Conservation (phyloP, 2,113 vertebrate genomes). For the Marmota flaviventris region DNA sequence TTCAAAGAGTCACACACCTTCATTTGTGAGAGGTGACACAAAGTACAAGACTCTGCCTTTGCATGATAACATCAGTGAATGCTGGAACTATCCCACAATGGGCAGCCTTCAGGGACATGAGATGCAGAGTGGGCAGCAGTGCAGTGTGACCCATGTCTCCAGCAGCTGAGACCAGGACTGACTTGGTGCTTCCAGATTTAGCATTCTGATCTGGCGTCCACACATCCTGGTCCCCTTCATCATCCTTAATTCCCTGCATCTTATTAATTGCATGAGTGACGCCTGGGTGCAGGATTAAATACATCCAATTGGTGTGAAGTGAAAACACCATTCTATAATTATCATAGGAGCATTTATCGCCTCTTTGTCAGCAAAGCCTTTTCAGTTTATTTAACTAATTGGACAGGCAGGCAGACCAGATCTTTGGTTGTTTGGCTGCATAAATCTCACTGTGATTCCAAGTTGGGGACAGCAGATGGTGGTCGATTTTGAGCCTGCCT, state of each 20-base stretch:
- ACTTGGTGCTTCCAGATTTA: neutral
- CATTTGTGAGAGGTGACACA: neutral
- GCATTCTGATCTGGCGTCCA: neutral
- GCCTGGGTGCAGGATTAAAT: neutral
- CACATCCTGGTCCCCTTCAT: neutral
- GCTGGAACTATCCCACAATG: neutral
- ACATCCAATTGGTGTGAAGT: neutral
- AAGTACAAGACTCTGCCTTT: neutral
- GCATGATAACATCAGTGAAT: too few relatives aligned
- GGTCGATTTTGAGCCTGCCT: neutral
- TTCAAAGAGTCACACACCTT: neutral
- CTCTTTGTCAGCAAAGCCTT: conserved; percentile 4
- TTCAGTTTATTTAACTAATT: conserved; percentile 66
- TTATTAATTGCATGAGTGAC: neutral
- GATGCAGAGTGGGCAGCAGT: too few relatives aligned
- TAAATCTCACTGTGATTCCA: neutral
- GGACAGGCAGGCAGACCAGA: neutral
- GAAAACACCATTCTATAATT: neutral
- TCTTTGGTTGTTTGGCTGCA: neutral
- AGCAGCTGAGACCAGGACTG: neutral
- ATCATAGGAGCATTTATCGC: neutral
- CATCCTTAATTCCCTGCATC: neutral
- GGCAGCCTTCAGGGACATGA: neutral
- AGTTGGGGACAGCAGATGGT: neutral
- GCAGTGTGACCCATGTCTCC: neutral